Evolutionary conservation across 2,797 vertebrate genomes (phyloP).

Genomic region (Lophius americanus): DNA sequence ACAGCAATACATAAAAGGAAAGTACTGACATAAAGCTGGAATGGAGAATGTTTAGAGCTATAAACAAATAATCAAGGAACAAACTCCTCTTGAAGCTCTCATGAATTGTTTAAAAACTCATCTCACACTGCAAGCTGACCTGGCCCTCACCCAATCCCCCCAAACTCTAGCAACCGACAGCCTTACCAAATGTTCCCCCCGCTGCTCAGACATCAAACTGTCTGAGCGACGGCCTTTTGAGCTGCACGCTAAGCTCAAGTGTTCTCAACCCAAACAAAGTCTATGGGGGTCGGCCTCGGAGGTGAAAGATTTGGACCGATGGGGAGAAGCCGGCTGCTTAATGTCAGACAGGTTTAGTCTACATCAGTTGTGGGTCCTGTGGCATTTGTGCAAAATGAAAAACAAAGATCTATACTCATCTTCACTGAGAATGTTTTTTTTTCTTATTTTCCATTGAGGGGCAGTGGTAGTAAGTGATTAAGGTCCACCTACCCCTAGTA

Average conservation of each 20-base stretch:
- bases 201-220: conserved; percentile 40
- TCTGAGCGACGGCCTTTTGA: conserved; percentile 43
- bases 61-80: conserved; percentile 56
- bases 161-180: conserved; percentile 15
- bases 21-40: conserved; percentile 49
- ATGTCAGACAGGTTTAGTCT: conserved; percentile 23
- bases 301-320: conserved; percentile 30
- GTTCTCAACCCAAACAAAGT: conserved; percentile 25
- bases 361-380: background rate
- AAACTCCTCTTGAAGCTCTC: conserved; percentile 23
- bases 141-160: conserved; percentile 12
- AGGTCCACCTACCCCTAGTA: conserved; percentile 37
- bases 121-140: conserved; percentile 46
- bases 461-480: conserved; percentile 35
- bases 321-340: conserved; percentile 8
- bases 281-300: background rate
- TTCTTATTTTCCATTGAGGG: conserved; percentile 33
- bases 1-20: conserved; percentile 9
- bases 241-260: conserved; percentile 16
- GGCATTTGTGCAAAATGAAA: conserved; percentile 8
- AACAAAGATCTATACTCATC: background rate
- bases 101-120: conserved; percentile 31
- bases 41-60: conserved; percentile 53
- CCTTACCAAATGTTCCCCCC: conserved; percentile 17
- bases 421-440: background rate